phyloP scores from a whole-genome alignment of 2,888 invertebrate species.

The Tetranychus piercei region DNA sequence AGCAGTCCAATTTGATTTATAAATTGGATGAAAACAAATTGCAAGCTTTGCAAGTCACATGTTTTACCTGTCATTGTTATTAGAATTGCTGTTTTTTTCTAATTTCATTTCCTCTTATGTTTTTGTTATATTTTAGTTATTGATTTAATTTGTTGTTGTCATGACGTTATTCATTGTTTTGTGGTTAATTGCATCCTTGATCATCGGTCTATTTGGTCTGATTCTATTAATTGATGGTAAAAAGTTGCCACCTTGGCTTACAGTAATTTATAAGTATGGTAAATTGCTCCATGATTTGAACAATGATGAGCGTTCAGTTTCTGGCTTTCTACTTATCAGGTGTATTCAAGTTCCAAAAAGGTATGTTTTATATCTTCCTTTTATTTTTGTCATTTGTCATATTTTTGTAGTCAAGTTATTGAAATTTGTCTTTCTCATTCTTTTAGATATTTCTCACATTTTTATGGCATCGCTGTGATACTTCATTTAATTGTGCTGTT shows the following conservation, averaged over 20 bases:
- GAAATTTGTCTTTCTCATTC: background rate
- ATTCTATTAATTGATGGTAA: background rate
- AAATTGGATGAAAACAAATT: too few species aligned
- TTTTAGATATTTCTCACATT: background rate
- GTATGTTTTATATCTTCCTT: background rate
- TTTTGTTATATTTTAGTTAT: background rate
- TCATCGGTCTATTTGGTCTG: background rate
- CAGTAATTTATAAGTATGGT: background rate
- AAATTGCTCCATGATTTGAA: background rate
- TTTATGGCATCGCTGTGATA: background rate
- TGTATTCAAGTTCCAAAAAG: background rate
- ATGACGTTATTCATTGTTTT: background rate
- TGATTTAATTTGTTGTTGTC: background rate
- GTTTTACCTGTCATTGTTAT: too few species aligned
- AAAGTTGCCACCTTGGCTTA: background rate
- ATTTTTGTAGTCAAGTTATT: too few species aligned
- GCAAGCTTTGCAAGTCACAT: too few species aligned
- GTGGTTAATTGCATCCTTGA: background rate
- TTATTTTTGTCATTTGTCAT: background rate
- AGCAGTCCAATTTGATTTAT: too few species aligned
- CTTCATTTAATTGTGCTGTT: background rate
- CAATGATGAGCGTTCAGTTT: background rate
- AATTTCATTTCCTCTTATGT: background rate
- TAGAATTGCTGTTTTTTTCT: background rate
- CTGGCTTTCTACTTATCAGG: background rate